Percentiles rank a stretch among this genome's conserved stretches.
Conservation (phyloP, 2,888 invertebrate genomes). For the Drosophila meridiana region DNA sequence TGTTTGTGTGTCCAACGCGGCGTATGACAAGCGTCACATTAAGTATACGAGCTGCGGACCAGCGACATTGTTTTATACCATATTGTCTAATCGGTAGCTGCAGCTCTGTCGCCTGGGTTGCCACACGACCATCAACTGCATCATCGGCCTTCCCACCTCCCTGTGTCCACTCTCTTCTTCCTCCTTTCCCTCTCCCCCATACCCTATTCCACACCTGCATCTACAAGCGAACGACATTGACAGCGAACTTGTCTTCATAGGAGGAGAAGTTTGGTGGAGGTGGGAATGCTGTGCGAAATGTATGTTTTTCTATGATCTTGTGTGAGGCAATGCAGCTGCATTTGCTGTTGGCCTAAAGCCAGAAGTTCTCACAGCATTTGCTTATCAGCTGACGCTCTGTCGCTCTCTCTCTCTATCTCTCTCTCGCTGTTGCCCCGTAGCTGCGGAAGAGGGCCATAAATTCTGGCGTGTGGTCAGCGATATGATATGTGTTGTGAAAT, state of each 20-base stretch:
- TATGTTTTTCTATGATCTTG: background rate
- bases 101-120: conserved; percentile 32
- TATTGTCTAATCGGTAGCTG: conserved; percentile 13
- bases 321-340: background rate
- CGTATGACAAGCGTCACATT: conserved; percentile 23
- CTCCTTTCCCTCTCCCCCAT: too few species aligned
- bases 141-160: background rate
- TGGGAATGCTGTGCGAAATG: background rate
- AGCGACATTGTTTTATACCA: background rate
- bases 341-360: conserved; percentile 57
- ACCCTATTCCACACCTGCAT: background rate
- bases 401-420: background rate
- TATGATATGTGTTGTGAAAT: conserved; percentile 40
- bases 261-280: background rate
- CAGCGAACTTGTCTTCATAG: conserved; percentile 59
- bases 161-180: background rate
- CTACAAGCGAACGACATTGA: conserved; percentile 63
- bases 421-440: background rate
- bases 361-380: conserved; percentile 14
- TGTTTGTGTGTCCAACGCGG: conserved; percentile 1
- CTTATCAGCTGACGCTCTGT: conserved; percentile 32
- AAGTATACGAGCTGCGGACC: conserved; percentile 11
- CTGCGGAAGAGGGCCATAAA: conserved; percentile 61
- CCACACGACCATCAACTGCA: conserved; percentile 36
- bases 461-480: conserved; percentile 33